Base-by-base conservation (phyloP, 2,888 invertebrate genomes). In the Callinectes sapidus region DNA sequence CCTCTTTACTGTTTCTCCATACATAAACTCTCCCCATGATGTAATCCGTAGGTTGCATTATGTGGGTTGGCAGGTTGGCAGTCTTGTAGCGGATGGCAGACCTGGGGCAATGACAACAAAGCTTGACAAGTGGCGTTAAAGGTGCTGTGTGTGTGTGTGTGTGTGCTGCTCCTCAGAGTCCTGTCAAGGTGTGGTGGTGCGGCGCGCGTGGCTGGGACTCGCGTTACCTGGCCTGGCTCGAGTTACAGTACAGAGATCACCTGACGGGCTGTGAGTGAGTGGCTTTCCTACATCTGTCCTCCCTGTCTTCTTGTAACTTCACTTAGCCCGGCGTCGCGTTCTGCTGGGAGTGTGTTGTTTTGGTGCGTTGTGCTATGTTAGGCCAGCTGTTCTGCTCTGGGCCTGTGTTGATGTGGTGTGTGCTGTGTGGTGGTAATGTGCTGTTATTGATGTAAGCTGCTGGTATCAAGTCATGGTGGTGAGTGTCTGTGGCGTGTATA, bases 21-120 rank as follows among this genome's bases (percentile, higher is more conserved):
- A 48, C 48, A 48, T 48, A 48, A 48, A 10, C 10, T 48, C 10
- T 8, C 8, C 48, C 48, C 48, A 8, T 48, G 48, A 48, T 48
- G 2, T 48, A 48, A 48, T 48, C 48, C 48, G 8, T 2, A 10
- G 10, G 48, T 48, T 8, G 3, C 48, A 48, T 10, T 48, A 10
- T 48, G 48, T 48, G 48, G 61, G 61, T 61, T 61, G 61, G 61
- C 61, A 61, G 61, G 61, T 61, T 61, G 61, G 61, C 61, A 61
- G 71, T 71, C 48, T 48, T 13, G 28, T 71, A 28, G 71, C n/a
- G 81, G 35, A 35, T 81, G 81, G 35, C 81, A 81, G 23, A 32
- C 81, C 81, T 35, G 81, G 10, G 81, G 81, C 81, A 32, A 81
- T 81, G 81, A 81, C 81, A 81, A 81, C 81, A 81, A 81, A 81